phyloP scores from a whole-genome alignment of 2,888 invertebrate species.

The Creontiades dilutus region DNA sequence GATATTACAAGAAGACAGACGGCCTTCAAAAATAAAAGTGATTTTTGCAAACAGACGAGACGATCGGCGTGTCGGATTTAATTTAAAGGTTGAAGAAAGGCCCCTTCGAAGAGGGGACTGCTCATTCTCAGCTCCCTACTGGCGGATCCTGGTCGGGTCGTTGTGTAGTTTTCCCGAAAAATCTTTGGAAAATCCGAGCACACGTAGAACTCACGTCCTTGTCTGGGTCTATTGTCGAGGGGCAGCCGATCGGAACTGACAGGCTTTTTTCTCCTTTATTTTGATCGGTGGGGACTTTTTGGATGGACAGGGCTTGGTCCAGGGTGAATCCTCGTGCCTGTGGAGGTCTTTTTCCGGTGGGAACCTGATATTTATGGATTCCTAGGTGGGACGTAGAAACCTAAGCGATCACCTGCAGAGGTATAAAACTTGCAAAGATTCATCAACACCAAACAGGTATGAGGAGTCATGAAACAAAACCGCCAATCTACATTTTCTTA shows the following conservation, averaged over 20 bases:
- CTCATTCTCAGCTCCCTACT: background rate
- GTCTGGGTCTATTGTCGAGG: background rate
- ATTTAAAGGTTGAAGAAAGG: constrained; percentile 61
- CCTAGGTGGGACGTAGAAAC: background rate
- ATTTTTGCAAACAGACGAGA: constrained; percentile 54
- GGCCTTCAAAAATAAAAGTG: constrained; percentile 58
- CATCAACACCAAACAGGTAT: no score
- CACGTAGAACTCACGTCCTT: constrained; percentile 25
- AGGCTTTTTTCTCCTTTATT: background rate
- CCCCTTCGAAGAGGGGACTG: background rate
- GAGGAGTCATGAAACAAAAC: no score
- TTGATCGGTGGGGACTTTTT: background rate
- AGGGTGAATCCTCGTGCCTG: background rate
- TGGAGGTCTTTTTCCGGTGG: background rate
- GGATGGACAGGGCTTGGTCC: background rate
- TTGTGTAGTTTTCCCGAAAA: constrained; percentile 30
- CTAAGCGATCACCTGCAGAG: background rate
- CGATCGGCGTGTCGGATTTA: constrained; percentile 53
- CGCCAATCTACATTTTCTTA: no score
- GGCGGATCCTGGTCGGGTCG: background rate
- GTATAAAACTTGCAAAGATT: background rate
- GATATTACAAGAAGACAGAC: constrained; percentile 25
- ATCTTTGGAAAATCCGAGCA: constrained; percentile 13
- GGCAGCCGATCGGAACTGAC: constrained; percentile 13
- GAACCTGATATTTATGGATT: background rate